These are phyloP conservation scores for Harpagifer antarcticus DNA, from an alignment of 2,797 vertebrate species.

Conservation along the genomic window DNA sequence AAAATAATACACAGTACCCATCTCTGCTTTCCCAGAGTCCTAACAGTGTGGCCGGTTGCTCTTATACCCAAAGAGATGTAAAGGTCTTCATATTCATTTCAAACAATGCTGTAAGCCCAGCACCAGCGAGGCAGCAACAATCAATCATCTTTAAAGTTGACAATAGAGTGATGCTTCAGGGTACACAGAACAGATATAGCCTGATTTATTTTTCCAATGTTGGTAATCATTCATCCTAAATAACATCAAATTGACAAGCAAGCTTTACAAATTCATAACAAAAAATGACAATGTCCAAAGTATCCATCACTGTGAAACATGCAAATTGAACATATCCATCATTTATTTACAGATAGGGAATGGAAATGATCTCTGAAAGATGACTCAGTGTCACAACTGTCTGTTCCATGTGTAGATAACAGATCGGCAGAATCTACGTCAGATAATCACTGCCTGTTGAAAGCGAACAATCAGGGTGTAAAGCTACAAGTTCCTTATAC, in stretches of 20 bases:
- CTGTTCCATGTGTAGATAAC: background rate
- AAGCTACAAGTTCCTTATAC: background rate
- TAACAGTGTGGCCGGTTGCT: conserved; percentile 20
- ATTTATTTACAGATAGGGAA: conserved; percentile 1
- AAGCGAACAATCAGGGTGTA: background rate
- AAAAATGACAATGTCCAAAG: conserved; percentile 17
- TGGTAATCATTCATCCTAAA: conserved; percentile 38
- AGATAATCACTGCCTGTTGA: background rate
- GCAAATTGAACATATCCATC: conserved; percentile 29
- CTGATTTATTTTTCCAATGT: background rate
- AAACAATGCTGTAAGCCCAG: conserved; percentile 15
- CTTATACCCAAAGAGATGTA: background rate
- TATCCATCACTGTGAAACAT: background rate
- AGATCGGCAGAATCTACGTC: background rate
- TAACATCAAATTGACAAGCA: conserved; percentile 19
- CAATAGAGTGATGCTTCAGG: background rate
- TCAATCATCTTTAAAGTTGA: conserved; percentile 35
- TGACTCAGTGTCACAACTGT: background rate
- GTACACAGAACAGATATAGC: conserved; percentile 1
- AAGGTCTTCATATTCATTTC: conserved; percentile 28
- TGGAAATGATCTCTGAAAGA: conserved; percentile 5
- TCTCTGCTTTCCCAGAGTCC: conserved; percentile 22
- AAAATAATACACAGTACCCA: conserved; percentile 50
- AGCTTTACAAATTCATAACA: conserved; percentile 14
- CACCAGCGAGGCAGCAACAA: conserved; percentile 1